A percentile compares a stretch with the other conserved stretches of the same genome.
phyloP scores from a whole-genome alignment of 2,888 invertebrate species.

The Synanthedon myopaeformis region DNA sequence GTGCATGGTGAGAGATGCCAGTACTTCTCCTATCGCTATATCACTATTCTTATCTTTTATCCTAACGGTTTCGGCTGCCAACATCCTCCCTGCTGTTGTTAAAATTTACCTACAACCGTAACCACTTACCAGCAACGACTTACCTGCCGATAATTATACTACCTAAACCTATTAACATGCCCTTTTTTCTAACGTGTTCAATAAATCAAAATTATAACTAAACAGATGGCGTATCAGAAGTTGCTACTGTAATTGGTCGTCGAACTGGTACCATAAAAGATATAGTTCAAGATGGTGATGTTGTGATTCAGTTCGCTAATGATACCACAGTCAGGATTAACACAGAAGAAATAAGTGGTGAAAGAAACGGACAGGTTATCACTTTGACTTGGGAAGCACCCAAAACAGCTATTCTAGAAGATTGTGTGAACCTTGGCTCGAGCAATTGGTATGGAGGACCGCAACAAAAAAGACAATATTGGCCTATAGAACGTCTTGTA shows the following conservation, averaged over 20 bases:
- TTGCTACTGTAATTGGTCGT: conserved; percentile 45
- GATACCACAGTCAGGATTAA: conserved; percentile 40
- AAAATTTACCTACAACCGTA: too few relatives aligned
- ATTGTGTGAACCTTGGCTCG: conserved; percentile 50
- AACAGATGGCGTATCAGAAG: conserved; percentile 32
- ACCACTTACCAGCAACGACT: too few relatives aligned
- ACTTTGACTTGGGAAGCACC: conserved; percentile 44
- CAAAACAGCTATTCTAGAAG: conserved; percentile 31
- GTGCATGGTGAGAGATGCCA: too few relatives aligned
- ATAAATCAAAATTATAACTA: background rate
- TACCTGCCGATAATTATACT: too few relatives aligned
- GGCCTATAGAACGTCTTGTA: conserved; percentile 70
- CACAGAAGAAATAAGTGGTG: conserved; percentile 26
- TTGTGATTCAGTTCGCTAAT: conserved; percentile 41
- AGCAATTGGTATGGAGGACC: conserved; percentile 76
- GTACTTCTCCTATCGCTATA: too few relatives aligned
- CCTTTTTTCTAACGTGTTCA: too few relatives aligned
- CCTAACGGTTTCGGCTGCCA: too few relatives aligned
- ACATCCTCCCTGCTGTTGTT: too few relatives aligned
- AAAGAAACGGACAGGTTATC: conserved; percentile 28
- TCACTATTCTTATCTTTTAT: too few relatives aligned
- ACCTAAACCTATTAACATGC: too few relatives aligned
- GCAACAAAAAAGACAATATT: conserved; percentile 69
- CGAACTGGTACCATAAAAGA: conserved; percentile 35
- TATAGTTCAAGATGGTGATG: conserved; percentile 35